Conservation (phyloP, 2,797 vertebrate species). For the Simalia tracyae region DNA sequence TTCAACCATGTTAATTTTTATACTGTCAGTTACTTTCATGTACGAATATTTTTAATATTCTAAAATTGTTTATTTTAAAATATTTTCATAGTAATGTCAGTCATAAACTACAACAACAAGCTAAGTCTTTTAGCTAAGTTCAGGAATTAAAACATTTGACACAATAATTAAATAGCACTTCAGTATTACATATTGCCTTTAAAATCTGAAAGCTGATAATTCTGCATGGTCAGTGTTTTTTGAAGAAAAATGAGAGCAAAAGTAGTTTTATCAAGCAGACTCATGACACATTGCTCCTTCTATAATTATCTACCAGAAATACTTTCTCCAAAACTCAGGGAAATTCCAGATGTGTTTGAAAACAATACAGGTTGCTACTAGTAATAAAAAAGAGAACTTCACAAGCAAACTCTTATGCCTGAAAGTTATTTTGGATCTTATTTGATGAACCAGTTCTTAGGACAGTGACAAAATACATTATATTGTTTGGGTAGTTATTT, state of each 20-base stretch:
- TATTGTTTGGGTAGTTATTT: background rate
- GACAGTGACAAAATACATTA: background rate
- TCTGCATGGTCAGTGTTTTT: slow-evolving; percentile 20
- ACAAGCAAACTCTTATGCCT: background rate
- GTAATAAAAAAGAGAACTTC: background rate
- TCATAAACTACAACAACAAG: slow-evolving; percentile 21
- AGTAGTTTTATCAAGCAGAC: background rate
- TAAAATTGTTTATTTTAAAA: slow-evolving; percentile 17
- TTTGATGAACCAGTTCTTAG: background rate
- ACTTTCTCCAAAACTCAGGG: background rate
- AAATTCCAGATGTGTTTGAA: background rate
- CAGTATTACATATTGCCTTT: background rate
- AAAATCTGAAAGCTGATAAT: slow-evolving; percentile 19
- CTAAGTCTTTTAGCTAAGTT: slow-evolving; percentile 7
- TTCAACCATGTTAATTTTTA: slow-evolving; percentile 43
- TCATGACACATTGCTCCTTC: background rate
- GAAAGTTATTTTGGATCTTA: background rate
- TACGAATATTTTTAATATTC: slow-evolving; percentile 41
- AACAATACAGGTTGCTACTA: background rate
- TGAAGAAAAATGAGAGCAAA: slow-evolving; percentile 13
- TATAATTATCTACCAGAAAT: background rate
- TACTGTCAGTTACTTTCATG: slow-evolving; percentile 36
- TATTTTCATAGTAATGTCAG: slow-evolving; percentile 2
- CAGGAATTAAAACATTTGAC: slow-evolving; percentile 19
- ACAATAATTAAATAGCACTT: slow-evolving; percentile 9